Evolutionary conservation across 2,113 vertebrate genomes (phyloP).

Genomic region (Oceanites oceanicus): DNA sequence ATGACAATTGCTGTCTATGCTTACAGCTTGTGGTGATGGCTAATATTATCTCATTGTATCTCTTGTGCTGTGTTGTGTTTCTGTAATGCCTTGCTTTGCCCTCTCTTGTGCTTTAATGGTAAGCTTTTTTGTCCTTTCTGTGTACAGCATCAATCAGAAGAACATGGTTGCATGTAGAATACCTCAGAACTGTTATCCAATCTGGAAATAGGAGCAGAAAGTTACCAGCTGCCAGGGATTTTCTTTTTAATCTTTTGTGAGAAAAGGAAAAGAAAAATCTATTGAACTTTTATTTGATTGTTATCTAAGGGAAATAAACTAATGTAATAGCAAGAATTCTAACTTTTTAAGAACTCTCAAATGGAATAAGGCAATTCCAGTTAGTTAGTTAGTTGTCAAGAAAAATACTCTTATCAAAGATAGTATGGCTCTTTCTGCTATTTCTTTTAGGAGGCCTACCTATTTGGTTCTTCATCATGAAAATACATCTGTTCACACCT

Average conservation of each 20-base stretch:
- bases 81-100: neutral
- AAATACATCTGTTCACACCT: neutral
- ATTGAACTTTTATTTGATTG: neutral
- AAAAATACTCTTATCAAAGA: neutral
- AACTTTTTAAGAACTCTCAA: neutral
- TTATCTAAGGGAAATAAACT: neutral
- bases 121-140: neutral
- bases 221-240: neutral
- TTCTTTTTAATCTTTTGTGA: neutral
- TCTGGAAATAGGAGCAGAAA: neutral
- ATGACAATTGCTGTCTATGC: neutral
- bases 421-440: neutral
- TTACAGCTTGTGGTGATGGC: neutral
- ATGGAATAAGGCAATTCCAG: neutral
- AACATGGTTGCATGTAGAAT: rapidly evolving
- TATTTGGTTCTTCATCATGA: neutral
- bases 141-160: neutral
- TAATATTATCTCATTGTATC: neutral
- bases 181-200: neutral
- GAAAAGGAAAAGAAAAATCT: neutral
- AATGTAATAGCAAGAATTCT: neutral
- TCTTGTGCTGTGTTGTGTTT: neutral
- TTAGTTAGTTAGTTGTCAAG: neutral
- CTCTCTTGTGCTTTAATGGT: neutral
- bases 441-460: neutral